phyloP scores from a whole-genome alignment of 2,113 vertebrate species.

The Toxostoma redivivum region DNA sequence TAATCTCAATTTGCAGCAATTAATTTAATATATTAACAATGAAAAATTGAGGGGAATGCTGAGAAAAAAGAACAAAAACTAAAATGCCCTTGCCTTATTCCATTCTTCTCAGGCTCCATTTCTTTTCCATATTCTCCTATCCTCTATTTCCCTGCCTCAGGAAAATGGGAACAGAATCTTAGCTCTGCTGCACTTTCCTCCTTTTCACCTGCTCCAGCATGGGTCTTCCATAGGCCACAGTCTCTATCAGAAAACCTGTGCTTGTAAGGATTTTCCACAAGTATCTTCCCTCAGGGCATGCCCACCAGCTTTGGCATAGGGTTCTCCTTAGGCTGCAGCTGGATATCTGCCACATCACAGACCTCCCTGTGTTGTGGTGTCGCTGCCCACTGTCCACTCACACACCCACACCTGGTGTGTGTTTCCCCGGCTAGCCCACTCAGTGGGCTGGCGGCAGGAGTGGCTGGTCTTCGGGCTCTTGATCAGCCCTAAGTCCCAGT shows the following conservation, averaged over 20 bases:
- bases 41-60: neutral
- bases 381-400: too few species aligned
- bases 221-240: rapidly evolving
- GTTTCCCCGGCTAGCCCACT: too few species aligned
- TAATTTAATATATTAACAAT: neutral
- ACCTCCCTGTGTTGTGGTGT: too few species aligned
- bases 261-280: rapidly evolving
- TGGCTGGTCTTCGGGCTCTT: too few species aligned
- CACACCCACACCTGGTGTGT: too few species aligned
- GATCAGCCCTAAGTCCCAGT: too few species aligned
- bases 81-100: rapidly evolving
- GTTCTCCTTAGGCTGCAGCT: neutral
- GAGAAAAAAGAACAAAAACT: neutral
- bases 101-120: neutral
- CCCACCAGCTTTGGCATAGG: neutral
- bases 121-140: neutral
- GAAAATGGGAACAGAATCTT: neutral
- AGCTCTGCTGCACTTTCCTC: neutral
- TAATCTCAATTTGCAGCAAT: neutral
- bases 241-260: neutral
- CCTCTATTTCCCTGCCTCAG: neutral
- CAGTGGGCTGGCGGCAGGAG: too few species aligned
- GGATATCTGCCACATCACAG: too few species aligned
- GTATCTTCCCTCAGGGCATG: neutral
- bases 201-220: neutral